Conservation (phyloP, 2,888 invertebrate genomes). For the Conus canariensis region DNA sequence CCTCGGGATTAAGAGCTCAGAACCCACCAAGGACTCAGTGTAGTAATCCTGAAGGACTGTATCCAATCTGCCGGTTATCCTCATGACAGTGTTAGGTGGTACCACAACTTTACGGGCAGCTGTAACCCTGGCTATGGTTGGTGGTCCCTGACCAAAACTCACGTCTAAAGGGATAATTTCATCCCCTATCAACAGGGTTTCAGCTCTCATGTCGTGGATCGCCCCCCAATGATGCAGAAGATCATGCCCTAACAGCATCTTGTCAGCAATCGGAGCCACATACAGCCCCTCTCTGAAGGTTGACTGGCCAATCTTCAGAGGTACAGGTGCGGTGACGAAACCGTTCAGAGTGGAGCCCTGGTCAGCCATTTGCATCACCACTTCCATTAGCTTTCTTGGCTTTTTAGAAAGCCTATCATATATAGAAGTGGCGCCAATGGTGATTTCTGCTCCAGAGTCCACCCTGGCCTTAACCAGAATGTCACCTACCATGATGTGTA, state of each 20-base stretch:
- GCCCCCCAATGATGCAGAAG: neutral
- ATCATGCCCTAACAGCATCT: neutral
- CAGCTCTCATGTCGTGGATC: neutral
- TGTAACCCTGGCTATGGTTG: neutral
- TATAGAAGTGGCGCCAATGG: neutral
- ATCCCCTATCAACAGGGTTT: neutral
- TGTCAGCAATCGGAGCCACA: neutral
- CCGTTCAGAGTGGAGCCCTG: neutral
- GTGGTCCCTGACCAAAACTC: neutral
- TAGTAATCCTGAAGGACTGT: neutral
- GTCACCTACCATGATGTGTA: neutral
- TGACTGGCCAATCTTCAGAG: neutral
- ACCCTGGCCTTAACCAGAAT: neutral
- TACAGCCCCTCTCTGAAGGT: neutral
- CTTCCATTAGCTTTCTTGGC: neutral
- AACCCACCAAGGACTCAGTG: neutral
- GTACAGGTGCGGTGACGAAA: neutral
- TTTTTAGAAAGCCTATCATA: neutral
- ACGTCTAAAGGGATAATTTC: neutral
- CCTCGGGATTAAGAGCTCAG: neutral
- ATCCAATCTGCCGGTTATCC: neutral
- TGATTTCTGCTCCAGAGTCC: neutral
- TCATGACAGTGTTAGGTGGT: neutral
- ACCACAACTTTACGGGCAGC: neutral
- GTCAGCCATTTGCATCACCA: neutral